phyloP scores from a whole-genome alignment of 1,140 invertebrate genomes.

The Sycophaga agraensis region DNA sequence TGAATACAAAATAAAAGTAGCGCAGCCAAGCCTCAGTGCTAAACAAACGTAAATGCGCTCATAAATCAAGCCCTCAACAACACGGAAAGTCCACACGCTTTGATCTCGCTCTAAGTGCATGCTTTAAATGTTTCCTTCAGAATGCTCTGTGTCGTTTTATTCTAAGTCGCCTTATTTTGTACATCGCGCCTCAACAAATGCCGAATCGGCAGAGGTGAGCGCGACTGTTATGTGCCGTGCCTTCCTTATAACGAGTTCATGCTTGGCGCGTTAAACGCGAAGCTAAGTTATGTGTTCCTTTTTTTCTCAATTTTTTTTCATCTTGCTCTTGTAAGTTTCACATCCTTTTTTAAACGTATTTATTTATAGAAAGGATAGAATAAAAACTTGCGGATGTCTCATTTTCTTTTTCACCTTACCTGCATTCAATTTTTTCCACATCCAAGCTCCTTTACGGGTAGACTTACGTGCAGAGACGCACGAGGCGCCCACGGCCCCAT shows the following conservation, averaged over 20 bases:
- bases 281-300: slow-evolving; percentile 12
- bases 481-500: neutral
- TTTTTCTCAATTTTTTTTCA: slow-evolving; percentile 19
- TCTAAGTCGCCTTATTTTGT: slow-evolving; percentile 43
- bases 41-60: slow-evolving; percentile 1
- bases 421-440: slow-evolving; percentile 5
- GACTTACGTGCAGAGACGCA: neutral
- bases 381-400: slow-evolving; percentile 19
- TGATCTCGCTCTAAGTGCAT: slow-evolving; percentile 49
- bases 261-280: slow-evolving; percentile 19
- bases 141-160: slow-evolving; percentile 53
- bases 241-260: slow-evolving; percentile 24
- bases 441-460: neutral
- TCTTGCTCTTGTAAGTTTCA: neutral
- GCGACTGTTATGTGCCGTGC: slow-evolving; percentile 8
- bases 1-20: no score
- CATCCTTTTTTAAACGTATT: neutral
- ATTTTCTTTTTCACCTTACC: slow-evolving; percentile 18
- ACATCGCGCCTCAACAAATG: slow-evolving; percentile 36
- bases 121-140: slow-evolving; percentile 57
- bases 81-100: slow-evolving; percentile 29
- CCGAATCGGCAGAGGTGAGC: slow-evolving; percentile 32
- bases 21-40: no score
- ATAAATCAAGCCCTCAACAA: slow-evolving; percentile 1
- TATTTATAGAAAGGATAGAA: slow-evolving; percentile 2